Evolutionary conservation across 2,797 vertebrate genomes (phyloP).

Genomic region (Cyprinodon diabolis): DNA sequence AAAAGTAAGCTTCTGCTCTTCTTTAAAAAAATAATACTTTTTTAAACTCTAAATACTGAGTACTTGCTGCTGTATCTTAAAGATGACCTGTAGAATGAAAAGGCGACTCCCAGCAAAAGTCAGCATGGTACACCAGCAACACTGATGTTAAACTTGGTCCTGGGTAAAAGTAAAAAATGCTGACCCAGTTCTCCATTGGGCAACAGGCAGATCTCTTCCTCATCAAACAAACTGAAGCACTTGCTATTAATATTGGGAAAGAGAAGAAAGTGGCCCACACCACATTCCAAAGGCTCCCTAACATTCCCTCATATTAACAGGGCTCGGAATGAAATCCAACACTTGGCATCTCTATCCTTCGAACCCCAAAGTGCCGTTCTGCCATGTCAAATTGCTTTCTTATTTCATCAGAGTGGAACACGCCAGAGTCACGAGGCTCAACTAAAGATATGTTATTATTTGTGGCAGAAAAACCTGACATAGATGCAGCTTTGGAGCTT

Average conservation of each 20-base stretch:
- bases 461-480: slow-evolving; percentile 27
- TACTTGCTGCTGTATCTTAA: slow-evolving; percentile 6
- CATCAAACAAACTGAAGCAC: slow-evolving; percentile 52
- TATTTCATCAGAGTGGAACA: slow-evolving; percentile 54
- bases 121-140: slow-evolving; percentile 15
- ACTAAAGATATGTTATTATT: slow-evolving; percentile 58
- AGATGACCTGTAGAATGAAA: slow-evolving; percentile 11
- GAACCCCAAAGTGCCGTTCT: slow-evolving; percentile 48
- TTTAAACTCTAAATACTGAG: background rate
- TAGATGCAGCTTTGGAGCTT: slow-evolving; percentile 10
- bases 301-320: slow-evolving; percentile 71
- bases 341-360: slow-evolving; percentile 53
- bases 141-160: slow-evolving; percentile 42
- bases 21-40: background rate
- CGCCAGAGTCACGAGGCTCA: slow-evolving; percentile 50
- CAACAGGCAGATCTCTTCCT: slow-evolving; percentile 34
- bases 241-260: slow-evolving; percentile 72
- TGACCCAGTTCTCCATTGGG: slow-evolving; percentile 65
- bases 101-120: slow-evolving; percentile 31
- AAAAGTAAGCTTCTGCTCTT: slow-evolving; percentile 4
- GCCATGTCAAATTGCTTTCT: slow-evolving; percentile 57
- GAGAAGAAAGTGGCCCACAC: slow-evolving; percentile 59
- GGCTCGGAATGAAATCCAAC: slow-evolving; percentile 68
- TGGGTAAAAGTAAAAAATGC: slow-evolving; percentile 15
- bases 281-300: slow-evolving; percentile 58